Evolutionary conservation across 1,140 invertebrate species (phyloP).

Genomic region (Paraescarpia echinospica): DNA sequence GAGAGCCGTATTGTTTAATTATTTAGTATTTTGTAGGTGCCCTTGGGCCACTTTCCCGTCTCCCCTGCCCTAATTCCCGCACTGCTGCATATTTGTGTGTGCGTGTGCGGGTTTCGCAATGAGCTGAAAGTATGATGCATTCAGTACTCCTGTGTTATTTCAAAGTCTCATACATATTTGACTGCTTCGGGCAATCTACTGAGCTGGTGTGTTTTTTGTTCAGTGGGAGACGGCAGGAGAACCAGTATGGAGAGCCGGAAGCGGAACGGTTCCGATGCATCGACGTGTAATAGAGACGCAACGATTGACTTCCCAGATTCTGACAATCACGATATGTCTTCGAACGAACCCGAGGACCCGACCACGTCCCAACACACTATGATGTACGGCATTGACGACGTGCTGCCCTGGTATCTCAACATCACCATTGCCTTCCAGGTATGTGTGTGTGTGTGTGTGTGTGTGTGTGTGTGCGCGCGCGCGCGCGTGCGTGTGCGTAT

Average conservation of each 20-base stretch:
- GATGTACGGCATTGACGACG: constrained; percentile 16
- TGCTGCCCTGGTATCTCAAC: constrained; percentile 19
- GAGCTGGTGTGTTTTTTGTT: not conserved
- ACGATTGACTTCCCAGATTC: not conserved
- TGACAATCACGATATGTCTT: not conserved
- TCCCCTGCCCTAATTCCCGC: too few relatives aligned
- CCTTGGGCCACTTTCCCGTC: too few relatives aligned
- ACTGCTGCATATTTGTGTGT: not conserved
- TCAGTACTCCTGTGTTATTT: too few relatives aligned
- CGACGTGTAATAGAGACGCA: not conserved
- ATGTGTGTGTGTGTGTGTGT: not conserved
- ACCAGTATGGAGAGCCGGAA: not conserved
- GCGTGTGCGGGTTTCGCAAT: too few relatives aligned
- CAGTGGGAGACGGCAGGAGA: not conserved
- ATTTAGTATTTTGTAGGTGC: too few relatives aligned
- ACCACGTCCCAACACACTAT: not conserved
- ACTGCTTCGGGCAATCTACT: too few relatives aligned
- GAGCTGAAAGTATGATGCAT: too few relatives aligned
- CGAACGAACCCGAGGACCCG: not conserved
- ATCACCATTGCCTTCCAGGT: constrained; percentile 21
- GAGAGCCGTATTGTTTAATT: too few relatives aligned
- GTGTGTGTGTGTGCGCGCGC: too few relatives aligned
- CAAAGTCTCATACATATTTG: too few relatives aligned
- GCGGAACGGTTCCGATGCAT: not conserved
- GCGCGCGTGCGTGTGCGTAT: too few relatives aligned